Evolutionary conservation across 1,140 invertebrate genomes (phyloP), one percentile per base, ranked within the genome.

Genomic region (Drosophila auraria): DNA sequence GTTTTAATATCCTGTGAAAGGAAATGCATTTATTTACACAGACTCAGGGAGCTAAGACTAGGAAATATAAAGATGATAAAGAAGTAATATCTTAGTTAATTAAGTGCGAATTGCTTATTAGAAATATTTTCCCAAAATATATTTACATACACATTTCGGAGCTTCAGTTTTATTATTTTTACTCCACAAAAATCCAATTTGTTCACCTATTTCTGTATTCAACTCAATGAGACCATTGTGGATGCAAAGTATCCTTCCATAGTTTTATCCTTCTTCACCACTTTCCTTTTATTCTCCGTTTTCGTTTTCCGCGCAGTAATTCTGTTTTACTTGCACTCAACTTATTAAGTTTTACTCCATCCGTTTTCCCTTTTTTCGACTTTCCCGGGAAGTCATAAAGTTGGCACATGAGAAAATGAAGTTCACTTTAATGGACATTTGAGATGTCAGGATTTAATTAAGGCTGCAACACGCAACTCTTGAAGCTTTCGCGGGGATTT

Each of bases 381-480:
- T 47, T 56, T 38, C 15, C 62, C 27, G n/a, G 30, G 12, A 76
- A 54, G 74, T 66, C 74, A 66, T 77, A 66, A 66, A 66, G 54
- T 33, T 59, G 45, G 54, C 70, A 73, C 70, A 73, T 59, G 56
- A 60, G 47, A 40, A 80, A 73, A 80, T 69, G 44, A 87, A 87
- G 65, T 70, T 87, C 56, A 73, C 72, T 87, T 87, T 59, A 40
- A 77, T 77, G 62, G 62, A 54, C 62, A 77, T 77, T 77, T 38
- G 42, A 33, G 56, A 56, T 68, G 74, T 45, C 74, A 77, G 62
- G 33, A 68, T 77, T 77, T 77, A 77, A 77, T 75, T 84, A 83
- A 77, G 83, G 80, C 72, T 79, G 81, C 73, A 66, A 42, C 72
- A 65, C 65, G 77, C 73, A 77, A 78, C 77, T 78, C 83, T 84